Conservation (phyloP, 2,113 vertebrate genomes). For the Crypturellus undulatus region DNA sequence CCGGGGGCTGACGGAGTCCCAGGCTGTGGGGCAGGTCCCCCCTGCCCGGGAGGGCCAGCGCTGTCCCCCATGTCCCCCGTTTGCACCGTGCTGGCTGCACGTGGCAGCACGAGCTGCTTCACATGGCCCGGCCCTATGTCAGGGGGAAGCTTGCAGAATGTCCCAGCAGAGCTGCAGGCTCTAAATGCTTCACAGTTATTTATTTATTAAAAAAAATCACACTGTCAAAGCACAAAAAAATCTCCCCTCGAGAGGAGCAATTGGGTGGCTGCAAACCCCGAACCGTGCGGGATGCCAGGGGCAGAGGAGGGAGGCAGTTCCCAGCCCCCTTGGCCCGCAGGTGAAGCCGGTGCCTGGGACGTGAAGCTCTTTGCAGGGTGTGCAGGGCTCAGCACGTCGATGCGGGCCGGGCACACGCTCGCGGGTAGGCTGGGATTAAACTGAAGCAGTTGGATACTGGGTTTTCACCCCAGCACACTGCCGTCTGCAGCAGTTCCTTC, state of each 20-base stretch:
- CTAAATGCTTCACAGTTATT: not conserved
- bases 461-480: too few species aligned
- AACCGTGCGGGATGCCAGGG: rapidly evolving
- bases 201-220: not conserved
- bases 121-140: not conserved
- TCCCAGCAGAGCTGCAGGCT: not conserved
- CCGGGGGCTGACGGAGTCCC: not conserved
- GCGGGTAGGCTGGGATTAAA: rapidly evolving
- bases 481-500: rapidly evolving
- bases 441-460: not conserved
- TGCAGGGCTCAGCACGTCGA: not conserved
- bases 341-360: not conserved
- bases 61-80: not conserved
- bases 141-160: not conserved
- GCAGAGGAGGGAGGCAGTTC: not conserved
- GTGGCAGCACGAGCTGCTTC: not conserved
- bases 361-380: not conserved
- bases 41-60: not conserved
- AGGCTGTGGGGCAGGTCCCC: not conserved
- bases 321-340: not conserved
- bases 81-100: not conserved
- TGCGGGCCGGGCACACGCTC: not conserved
- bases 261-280: not conserved
- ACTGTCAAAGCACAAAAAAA: not conserved
- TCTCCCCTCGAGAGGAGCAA: not conserved